A percentile compares a stretch with the other conserved stretches of the same genome.
Conservation (phyloP, 2,797 vertebrate genomes). For the Alca torda region DNA sequence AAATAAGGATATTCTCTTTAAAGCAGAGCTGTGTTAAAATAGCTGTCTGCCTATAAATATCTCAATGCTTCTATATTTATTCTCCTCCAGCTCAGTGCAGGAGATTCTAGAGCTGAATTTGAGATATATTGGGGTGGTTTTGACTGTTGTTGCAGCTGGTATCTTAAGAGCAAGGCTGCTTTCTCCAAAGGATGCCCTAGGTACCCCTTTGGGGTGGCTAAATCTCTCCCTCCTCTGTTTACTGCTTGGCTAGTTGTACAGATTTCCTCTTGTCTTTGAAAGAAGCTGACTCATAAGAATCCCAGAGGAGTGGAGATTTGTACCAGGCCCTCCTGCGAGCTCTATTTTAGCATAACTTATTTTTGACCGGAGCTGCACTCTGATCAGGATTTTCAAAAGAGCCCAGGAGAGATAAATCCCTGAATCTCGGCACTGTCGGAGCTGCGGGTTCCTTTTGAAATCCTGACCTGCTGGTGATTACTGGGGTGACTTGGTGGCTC, state of each 20-base stretch:
- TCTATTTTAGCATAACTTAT: constrained; percentile 30
- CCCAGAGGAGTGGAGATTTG: neutral
- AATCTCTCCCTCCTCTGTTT: neutral
- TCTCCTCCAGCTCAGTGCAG: neutral
- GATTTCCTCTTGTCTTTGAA: constrained; percentile 34
- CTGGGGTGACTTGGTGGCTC: neutral
- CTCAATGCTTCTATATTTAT: constrained; percentile 45
- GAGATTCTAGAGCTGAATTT: neutral
- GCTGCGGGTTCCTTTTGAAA: constrained; percentile 34
- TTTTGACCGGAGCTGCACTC: constrained; percentile 15
- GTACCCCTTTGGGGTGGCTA: neutral
- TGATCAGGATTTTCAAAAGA: constrained; percentile 55
- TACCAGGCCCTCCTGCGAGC: neutral
- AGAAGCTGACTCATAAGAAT: constrained; percentile 1
- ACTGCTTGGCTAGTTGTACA: neutral
- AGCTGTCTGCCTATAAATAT: constrained; percentile 56
- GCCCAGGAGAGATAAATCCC: constrained; percentile 38
- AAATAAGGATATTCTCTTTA: constrained; percentile 57
- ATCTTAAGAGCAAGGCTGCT: neutral
- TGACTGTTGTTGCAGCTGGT: neutral
- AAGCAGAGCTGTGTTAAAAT: constrained; percentile 47
- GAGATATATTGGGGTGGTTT: neutral
- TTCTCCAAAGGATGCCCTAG: neutral
- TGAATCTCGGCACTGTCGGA: neutral
- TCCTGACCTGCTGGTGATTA: neutral